Conservation (phyloP, 2,113 vertebrate genomes). For the Sorex araneus region DNA sequence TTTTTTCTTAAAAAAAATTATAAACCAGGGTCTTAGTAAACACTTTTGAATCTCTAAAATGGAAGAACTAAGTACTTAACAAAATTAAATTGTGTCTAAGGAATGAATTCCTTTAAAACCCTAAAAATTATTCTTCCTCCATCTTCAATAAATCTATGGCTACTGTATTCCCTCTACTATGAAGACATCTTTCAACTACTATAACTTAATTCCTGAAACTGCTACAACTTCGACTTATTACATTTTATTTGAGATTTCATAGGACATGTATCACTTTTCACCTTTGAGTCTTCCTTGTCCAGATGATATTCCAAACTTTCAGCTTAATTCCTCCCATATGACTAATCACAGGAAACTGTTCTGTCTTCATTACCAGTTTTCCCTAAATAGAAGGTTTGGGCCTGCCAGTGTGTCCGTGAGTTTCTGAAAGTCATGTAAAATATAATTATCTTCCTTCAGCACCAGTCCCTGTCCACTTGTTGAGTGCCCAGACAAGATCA, state of each 20-base stretch:
- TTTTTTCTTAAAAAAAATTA: too few species aligned
- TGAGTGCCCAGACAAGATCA: not conserved
- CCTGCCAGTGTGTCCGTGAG: not conserved
- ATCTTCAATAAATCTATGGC: not conserved
- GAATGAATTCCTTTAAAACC: not conserved
- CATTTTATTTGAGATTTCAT: not conserved
- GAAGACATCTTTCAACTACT: not conserved
- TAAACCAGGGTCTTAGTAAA: not conserved
- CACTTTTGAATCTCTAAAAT: not conserved
- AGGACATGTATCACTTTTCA: not conserved
- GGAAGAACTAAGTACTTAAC: not conserved
- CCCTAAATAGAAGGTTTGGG: not conserved
- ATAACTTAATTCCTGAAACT: not conserved
- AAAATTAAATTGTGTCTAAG: not conserved
- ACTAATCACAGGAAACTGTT: not conserved
- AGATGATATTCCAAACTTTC: not conserved
- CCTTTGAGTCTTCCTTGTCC: not conserved
- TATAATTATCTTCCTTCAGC: not conserved
- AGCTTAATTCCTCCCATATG: rapidly evolving
- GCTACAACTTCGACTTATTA: not conserved
- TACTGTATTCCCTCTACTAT: not conserved
- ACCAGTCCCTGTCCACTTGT: not conserved
- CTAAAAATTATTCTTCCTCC: not conserved
- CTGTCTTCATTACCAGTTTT: not conserved
- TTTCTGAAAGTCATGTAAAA: not conserved